A percentile compares a stretch with the other conserved stretches of the same genome.
Evolutionary conservation across 2,797 vertebrate genomes (phyloP).

Genomic region (Megalops cyprinoides): DNA sequence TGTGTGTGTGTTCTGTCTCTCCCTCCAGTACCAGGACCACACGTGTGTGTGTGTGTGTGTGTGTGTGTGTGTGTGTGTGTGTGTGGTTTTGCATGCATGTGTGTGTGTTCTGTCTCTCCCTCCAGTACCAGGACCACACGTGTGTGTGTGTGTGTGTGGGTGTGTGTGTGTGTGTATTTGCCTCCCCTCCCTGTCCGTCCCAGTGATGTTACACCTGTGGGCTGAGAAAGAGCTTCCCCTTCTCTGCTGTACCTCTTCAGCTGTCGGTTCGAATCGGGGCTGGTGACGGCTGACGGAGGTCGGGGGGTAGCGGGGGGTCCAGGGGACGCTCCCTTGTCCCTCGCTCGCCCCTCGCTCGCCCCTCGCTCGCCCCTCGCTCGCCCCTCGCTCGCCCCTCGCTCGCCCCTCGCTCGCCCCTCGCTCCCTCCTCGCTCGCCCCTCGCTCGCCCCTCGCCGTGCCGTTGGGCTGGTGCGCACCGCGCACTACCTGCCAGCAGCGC

Average conservation of each 20-base stretch:
- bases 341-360: too few relatives aligned
- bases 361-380: too few relatives aligned
- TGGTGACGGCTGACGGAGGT: neutral
- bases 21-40: too few relatives aligned
- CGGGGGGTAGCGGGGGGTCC: constrained; percentile 21
- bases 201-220: neutral
- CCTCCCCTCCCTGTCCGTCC: neutral
- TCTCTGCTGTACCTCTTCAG: constrained; percentile 7
- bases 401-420: too few relatives aligned
- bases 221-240: neutral
- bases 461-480: too few relatives aligned
- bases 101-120: neutral
- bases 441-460: too few relatives aligned
- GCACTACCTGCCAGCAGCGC: constrained; percentile 42
- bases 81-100: neutral
- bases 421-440: too few relatives aligned
- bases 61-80: neutral
- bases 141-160: neutral
- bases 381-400: too few relatives aligned
- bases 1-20: neutral
- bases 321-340: constrained; percentile 40
- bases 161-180: neutral
- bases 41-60: neutral
- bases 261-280: constrained; percentile 54
- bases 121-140: neutral